These are phyloP conservation scores for Scleropages formosus DNA, from an alignment of 2,797 vertebrate species.

Conservation along the genomic window DNA sequence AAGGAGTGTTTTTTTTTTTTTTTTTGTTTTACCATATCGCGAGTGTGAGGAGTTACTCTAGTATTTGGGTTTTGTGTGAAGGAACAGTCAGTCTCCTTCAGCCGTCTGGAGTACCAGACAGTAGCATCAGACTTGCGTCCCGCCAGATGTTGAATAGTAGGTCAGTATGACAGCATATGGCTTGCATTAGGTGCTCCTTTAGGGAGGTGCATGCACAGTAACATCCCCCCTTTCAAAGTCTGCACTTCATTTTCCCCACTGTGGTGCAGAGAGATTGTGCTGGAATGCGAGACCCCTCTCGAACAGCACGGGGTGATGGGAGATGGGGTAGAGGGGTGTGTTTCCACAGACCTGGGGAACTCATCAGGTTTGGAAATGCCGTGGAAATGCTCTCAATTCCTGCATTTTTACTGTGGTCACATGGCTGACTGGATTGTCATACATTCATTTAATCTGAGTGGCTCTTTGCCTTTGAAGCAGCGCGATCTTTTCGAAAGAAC, in stretches of 20 bases:
- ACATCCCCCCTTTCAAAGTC: conserved; percentile 61
- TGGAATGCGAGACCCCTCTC: conserved; percentile 57
- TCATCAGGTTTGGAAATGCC: conserved; percentile 53
- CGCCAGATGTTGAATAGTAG: conserved; percentile 72
- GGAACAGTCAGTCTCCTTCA: conserved; percentile 48
- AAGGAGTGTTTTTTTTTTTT: neutral
- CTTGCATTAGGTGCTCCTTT: conserved; percentile 72
- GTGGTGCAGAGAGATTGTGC: conserved; percentile 56
- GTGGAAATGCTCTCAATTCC: neutral
- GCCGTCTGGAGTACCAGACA: conserved; percentile 67
- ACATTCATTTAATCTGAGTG: neutral
- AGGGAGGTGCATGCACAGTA: conserved; percentile 69
- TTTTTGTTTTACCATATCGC: neutral
- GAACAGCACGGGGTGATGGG: conserved; percentile 50
- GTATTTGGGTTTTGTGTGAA: conserved; percentile 42
- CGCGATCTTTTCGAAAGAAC: no score
- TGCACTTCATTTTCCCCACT: conserved; percentile 58
- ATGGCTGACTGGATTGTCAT: neutral
- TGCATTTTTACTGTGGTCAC: conserved; percentile 32
- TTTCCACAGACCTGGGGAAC: conserved; percentile 60
- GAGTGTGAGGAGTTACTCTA: conserved; percentile 21
- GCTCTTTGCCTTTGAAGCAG: no score
- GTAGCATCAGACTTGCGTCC: conserved; percentile 59
- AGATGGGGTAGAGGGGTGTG: conserved; percentile 31
- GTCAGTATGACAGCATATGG: conserved; percentile 77